Evolutionary conservation across 2,797 vertebrate species (phyloP).

Genomic region (Gadopsis marmoratus): DNA sequence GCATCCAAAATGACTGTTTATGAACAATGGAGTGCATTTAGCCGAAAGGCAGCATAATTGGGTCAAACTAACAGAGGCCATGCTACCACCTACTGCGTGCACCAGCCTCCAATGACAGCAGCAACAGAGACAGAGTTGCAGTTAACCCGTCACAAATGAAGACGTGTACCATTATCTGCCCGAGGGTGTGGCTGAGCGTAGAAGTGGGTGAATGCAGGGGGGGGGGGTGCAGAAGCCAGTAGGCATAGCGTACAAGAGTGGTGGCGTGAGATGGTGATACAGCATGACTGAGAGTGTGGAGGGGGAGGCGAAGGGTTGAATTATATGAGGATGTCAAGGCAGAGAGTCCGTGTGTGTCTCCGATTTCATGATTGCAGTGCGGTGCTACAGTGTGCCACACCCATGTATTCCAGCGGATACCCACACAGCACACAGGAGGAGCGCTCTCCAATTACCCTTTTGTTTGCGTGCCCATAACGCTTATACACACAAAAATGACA

Average conservation of each 20-base stretch:
- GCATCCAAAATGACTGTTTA: conserved; percentile 24
- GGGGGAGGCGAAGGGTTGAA: background rate
- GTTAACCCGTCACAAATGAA: conserved; percentile 10
- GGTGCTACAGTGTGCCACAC: conserved; percentile 65
- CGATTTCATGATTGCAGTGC: conserved; percentile 72
- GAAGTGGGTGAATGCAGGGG: conserved; percentile 3
- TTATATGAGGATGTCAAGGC: conserved; percentile 8
- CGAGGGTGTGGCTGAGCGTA: conserved; percentile 17
- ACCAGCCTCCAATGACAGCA: background rate
- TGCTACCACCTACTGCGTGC: conserved; percentile 5
- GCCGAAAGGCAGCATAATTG: background rate
- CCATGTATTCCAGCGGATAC: conserved; percentile 36
- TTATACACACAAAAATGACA: background rate
- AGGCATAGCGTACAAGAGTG: background rate
- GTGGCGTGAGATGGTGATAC: background rate
- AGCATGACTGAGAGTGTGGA: background rate
- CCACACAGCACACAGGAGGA: conserved; percentile 23
- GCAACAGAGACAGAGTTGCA: background rate
- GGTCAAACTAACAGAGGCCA: conserved; percentile 4
- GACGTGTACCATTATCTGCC: background rate
- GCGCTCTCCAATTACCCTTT: conserved; percentile 42
- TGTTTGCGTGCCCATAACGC: background rate
- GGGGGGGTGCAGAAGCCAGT: background rate
- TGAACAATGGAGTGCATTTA: conserved; percentile 6
- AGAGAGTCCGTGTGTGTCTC: conserved; percentile 35